These are phyloP conservation scores for Xenus cinereus DNA, from an alignment of 2,113 vertebrate genomes.

Conservation along the genomic window DNA sequence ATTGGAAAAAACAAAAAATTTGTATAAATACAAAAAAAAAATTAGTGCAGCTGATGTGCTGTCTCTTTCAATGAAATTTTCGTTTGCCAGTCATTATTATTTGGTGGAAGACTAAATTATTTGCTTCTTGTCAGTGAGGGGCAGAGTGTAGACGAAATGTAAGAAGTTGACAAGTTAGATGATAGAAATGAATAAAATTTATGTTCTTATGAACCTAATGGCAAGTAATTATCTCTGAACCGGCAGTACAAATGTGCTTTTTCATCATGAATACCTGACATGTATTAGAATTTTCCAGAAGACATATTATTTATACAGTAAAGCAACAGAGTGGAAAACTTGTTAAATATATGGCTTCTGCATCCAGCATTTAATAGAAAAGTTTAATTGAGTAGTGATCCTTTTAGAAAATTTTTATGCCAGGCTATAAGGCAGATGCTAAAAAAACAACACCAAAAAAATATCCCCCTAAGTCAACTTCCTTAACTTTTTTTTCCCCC, in stretches of 20 bases:
- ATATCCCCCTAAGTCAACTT: background rate
- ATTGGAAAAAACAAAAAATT: background rate
- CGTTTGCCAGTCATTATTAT: conserved; percentile 71
- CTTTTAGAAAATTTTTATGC: conserved; percentile 44
- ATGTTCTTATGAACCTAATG: conserved; percentile 73
- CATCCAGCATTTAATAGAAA: conserved; percentile 59
- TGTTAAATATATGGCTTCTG: conserved; percentile 56
- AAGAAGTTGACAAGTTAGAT: conserved; percentile 67
- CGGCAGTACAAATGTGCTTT: conserved; percentile 75
- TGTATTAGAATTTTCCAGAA: conserved; percentile 75
- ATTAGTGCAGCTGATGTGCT: background rate
- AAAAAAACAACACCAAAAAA: background rate
- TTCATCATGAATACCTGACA: conserved; percentile 72
- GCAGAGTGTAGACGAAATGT: conserved; percentile 63
- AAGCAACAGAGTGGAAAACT: conserved; percentile 60
- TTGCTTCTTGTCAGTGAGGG: conserved; percentile 68
- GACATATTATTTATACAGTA: conserved; percentile 69
- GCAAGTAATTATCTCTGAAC: conserved; percentile 81
- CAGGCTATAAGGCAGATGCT: conserved; percentile 34
- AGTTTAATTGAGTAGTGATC: conserved; percentile 71
- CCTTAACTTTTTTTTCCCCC: background rate
- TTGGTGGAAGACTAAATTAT: conserved; percentile 71
- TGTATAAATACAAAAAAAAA: background rate
- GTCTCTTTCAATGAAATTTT: conserved; percentile 69
- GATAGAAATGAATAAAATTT: conserved; percentile 79